These are phyloP conservation scores for Elymnias hypermnestra DNA, from an alignment of 1,140 invertebrate species.

Conservation along the genomic window DNA sequence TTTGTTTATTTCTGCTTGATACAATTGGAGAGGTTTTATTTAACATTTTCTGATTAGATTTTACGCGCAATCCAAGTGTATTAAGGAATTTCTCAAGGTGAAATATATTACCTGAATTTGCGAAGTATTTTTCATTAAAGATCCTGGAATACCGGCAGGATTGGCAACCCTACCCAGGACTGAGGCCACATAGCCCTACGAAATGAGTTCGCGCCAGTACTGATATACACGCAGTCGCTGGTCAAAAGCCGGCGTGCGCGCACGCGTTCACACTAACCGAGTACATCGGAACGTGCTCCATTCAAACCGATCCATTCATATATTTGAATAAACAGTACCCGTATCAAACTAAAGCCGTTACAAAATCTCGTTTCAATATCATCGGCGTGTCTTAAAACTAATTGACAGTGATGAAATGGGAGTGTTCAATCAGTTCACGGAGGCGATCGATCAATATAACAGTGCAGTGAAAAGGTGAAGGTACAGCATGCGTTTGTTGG, in stretches of 20 bases:
- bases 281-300: no score
- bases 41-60: no score
- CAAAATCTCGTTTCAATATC: constrained; percentile 12
- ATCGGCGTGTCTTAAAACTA: constrained; percentile 6
- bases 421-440: constrained; percentile 7
- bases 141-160: background rate
- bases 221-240: constrained; percentile 19
- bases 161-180: constrained; percentile 11
- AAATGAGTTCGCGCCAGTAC: constrained; percentile 25
- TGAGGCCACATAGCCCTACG: constrained; percentile 15
- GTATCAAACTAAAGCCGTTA: background rate
- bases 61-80: no score
- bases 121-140: no score
- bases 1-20: no score
- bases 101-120: no score
- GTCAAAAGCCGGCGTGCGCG: constrained; percentile 17
- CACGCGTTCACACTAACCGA: constrained; percentile 4
- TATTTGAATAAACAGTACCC: constrained; percentile 3
- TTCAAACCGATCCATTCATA: constrained; percentile 10
- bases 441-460: constrained; percentile 10
- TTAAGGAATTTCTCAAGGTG: no score
- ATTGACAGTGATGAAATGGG: constrained; percentile 12
- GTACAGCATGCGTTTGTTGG: constrained; percentile 40
- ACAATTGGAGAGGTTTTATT: no score
- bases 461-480: background rate